phyloP scores from a whole-genome alignment of 2,888 invertebrate species.

The Luperina nickerlii region DNA sequence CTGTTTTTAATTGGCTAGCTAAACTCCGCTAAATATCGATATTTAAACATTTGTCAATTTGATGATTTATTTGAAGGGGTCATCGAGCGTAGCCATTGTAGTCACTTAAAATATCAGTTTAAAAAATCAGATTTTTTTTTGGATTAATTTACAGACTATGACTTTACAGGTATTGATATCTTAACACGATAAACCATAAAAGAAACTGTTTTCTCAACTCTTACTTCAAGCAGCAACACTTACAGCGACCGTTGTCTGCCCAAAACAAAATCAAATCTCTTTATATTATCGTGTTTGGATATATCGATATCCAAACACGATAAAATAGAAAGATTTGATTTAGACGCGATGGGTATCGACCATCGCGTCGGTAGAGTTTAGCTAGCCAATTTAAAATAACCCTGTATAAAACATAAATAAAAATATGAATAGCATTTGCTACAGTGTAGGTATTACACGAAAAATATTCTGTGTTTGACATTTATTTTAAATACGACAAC shows the following conservation, averaged over 20 bases:
- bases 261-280: too few relatives aligned
- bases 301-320: too few relatives aligned
- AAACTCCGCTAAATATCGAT: background rate
- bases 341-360: too few relatives aligned
- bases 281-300: too few relatives aligned
- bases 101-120: background rate
- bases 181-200: background rate
- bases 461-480: conserved; percentile 1
- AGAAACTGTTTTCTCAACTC: background rate
- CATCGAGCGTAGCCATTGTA: background rate
- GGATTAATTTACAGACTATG: too few relatives aligned
- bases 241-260: fast-evolving
- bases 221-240: background rate
- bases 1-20: background rate
- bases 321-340: too few relatives aligned
- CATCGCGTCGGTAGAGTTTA: background rate
- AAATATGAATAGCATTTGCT: background rate
- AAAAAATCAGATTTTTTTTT: too few relatives aligned
- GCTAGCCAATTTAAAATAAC: background rate
- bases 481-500: conserved; percentile 31
- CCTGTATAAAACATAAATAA: background rate
- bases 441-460: background rate
- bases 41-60: background rate
- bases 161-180: too few relatives aligned
- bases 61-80: background rate